Conservation (phyloP, 2,113 vertebrate genomes). For the Seriola dumerili region DNA sequence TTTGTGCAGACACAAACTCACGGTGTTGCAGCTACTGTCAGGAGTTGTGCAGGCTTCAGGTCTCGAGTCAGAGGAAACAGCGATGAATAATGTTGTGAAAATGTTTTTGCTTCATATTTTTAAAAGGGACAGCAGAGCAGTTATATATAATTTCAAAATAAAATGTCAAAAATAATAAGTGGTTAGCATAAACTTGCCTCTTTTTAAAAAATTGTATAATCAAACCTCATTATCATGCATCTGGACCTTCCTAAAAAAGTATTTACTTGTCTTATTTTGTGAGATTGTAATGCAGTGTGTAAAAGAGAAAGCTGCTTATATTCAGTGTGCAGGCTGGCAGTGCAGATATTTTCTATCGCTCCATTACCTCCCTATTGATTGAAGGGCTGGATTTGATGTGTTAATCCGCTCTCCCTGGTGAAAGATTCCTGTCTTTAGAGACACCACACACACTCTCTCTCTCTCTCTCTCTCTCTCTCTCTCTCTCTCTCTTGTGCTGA, state of each 20-base stretch:
- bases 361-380: conserved; percentile 79
- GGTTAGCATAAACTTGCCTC: too few species aligned
- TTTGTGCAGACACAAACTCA: conserved; percentile 67
- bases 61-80: background rate
- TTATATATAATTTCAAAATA: background rate
- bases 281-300: conserved; percentile 11
- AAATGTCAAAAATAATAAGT: background rate
- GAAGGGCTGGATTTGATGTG: conserved; percentile 77
- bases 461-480: background rate
- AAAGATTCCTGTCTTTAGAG: conserved; percentile 74
- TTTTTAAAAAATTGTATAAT: background rate
- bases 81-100: background rate
- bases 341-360: conserved; percentile 57
- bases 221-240: background rate
- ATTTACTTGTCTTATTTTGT: conserved; percentile 9
- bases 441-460: conserved; percentile 29
- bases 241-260: background rate
- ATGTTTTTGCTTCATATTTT: background rate
- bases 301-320: conserved; percentile 38
- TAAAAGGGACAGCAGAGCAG: too few species aligned
- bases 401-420: conserved; percentile 74
- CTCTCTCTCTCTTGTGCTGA: background rate
- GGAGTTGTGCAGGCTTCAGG: background rate
- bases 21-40: conserved; percentile 44
- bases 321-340: conserved; percentile 19